Evolutionary conservation across 2,797 vertebrate species (phyloP).

Genomic region (Cygnus olor): DNA sequence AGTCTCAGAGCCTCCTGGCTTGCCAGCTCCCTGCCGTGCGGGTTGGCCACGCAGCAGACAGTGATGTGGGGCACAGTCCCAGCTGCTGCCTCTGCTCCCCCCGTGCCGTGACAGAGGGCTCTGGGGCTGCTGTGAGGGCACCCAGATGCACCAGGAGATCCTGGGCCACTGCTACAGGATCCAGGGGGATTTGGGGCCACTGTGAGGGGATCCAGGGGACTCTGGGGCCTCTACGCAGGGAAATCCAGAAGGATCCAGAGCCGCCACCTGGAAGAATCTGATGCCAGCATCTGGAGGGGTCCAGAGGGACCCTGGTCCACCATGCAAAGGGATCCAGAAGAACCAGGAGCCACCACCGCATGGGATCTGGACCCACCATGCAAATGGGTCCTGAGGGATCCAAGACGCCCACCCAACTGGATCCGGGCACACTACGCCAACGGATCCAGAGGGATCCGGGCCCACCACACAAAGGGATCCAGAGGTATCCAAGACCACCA

Average conservation of each 20-base stretch:
- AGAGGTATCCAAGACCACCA: not conserved
- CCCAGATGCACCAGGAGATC: not conserved
- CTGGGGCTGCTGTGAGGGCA: not conserved
- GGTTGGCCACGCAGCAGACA: not conserved
- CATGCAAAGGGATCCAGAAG: not conserved
- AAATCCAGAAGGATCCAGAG: not conserved
- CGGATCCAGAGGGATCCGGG: not conserved
- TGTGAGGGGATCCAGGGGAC: not conserved
- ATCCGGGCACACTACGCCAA: not conserved
- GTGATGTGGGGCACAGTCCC: not conserved
- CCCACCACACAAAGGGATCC: no score
- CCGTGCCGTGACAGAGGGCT: not conserved
- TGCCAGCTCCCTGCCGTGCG: not conserved
- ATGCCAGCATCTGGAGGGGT: not conserved
- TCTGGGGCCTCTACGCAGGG: fast-evolving
- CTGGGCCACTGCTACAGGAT: no score
- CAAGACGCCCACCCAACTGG: not conserved
- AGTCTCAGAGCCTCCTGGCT: not conserved
- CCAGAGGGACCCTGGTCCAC: not conserved
- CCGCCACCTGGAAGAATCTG: not conserved
- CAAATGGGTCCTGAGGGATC: no score
- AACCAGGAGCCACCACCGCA: no score
- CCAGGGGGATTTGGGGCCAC: not conserved
- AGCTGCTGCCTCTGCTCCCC: not conserved
- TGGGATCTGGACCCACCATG: no score